Conservation (phyloP, 2,797 vertebrate genomes). For the Agapornis canus region DNA sequence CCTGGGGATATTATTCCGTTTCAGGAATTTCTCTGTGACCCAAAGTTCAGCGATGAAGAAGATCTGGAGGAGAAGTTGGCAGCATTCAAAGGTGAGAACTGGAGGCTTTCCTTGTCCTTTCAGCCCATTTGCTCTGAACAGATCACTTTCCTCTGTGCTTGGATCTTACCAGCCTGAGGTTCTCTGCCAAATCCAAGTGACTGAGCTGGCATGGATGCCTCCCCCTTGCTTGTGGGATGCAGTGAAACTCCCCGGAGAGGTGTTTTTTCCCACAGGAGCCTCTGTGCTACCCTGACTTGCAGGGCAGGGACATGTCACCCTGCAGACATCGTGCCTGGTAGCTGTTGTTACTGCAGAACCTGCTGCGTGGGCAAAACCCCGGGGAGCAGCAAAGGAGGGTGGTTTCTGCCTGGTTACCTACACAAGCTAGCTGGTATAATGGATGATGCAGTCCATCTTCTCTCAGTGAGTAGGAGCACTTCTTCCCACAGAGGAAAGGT, state of each 20-base stretch:
- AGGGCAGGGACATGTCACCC: constrained; percentile 1
- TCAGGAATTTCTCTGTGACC: constrained; percentile 94
- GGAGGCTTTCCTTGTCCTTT: background rate
- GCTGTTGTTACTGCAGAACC: constrained; percentile 9
- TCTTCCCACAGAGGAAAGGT: background rate
- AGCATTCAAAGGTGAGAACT: constrained; percentile 91
- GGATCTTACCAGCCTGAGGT: background rate
- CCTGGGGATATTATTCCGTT: background rate
- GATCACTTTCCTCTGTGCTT: background rate
- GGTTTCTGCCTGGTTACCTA: background rate
- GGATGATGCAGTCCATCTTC: background rate
- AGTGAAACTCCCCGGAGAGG: background rate
- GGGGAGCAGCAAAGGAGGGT: background rate
- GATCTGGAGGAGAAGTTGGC: constrained; percentile 90
- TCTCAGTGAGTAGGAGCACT: background rate
- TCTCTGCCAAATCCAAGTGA: background rate
- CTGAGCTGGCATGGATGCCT: background rate
- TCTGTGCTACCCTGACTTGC: background rate
- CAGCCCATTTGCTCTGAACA: background rate
- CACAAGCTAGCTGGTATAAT: background rate
- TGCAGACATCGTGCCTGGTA: background rate
- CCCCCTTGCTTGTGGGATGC: background rate
- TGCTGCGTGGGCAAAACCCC: background rate
- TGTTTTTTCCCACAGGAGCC: background rate
- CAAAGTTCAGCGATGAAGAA: constrained; percentile 95